A percentile compares a stretch with the other conserved stretches of the same genome.
phyloP scores from a whole-genome alignment of 2,797 vertebrate genomes.

The Lutjanus campechanus region DNA sequence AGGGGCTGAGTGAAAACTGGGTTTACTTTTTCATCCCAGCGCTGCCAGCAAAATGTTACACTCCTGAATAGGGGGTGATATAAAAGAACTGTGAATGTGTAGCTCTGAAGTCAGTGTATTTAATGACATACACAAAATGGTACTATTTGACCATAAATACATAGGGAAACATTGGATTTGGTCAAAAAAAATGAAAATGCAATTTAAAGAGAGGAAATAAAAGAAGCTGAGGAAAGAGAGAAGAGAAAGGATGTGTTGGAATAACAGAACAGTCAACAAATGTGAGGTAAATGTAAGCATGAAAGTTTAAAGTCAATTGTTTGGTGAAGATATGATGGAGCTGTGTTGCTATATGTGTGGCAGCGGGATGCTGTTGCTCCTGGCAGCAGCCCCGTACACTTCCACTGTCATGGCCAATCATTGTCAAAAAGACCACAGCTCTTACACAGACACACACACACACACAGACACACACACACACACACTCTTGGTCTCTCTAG shows the following conservation, averaged over 20 bases:
- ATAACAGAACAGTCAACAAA: neutral
- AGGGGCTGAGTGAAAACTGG: too few species aligned
- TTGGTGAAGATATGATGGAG: neutral
- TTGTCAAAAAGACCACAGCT: slow-evolving; percentile 63
- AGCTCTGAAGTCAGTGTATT: too few species aligned
- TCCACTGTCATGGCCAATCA: slow-evolving; percentile 75
- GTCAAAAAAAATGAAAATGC: neutral
- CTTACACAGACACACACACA: slow-evolving; percentile 14
- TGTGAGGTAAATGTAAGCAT: neutral
- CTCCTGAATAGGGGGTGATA: too few species aligned
- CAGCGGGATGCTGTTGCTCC: slow-evolving; percentile 51
- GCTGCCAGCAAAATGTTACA: too few species aligned
- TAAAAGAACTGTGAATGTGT: too few species aligned
- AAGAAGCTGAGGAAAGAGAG: neutral
- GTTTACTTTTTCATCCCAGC: too few species aligned
- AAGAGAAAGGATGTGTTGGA: neutral
- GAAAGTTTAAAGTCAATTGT: slow-evolving; percentile 18
- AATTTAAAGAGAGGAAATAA: slow-evolving; percentile 5
- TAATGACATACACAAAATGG: neutral
- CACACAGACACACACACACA: slow-evolving; percentile 18
- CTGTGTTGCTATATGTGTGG: slow-evolving; percentile 28
- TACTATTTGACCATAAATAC: neutral
- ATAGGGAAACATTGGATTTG: neutral
- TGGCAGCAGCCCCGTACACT: slow-evolving; percentile 66
- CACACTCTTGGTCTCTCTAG: slow-evolving; percentile 48